These are phyloP conservation scores for Microtus ochrogaster DNA, from an alignment of 2,113 vertebrate genomes.

Conservation along the genomic window DNA sequence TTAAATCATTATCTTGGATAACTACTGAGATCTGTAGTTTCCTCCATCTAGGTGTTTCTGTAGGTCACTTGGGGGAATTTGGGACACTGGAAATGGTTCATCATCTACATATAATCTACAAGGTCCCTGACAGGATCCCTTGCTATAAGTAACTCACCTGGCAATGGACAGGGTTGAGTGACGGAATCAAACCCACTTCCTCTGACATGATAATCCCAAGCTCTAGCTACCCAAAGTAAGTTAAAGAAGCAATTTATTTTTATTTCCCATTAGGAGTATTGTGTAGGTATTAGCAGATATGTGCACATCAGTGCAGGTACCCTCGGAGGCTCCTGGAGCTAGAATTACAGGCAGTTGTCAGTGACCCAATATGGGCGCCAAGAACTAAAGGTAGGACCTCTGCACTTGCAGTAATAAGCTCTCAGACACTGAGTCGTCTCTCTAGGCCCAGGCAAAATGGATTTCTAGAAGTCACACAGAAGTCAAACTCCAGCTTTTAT, in stretches of 20 bases:
- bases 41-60: background rate
- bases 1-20: conserved; percentile 43
- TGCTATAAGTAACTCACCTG: background rate
- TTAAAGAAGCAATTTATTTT: background rate
- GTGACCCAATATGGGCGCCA: background rate
- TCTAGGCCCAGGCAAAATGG: background rate
- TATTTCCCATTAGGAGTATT: background rate
- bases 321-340: background rate
- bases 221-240: conserved; percentile 22
- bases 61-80: conserved; percentile 32
- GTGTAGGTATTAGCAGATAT: background rate
- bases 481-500: background rate
- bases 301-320: background rate
- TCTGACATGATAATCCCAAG: conserved; percentile 50
- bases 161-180: background rate
- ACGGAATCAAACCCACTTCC: conserved; percentile 20
- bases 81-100: conserved; percentile 51
- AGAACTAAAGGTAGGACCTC: background rate
- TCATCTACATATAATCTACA: conserved; percentile 7
- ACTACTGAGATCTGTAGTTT: conserved; percentile 47
- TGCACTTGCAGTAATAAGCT: background rate
- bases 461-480: conserved; percentile 13
- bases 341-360: background rate
- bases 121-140: background rate
- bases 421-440: background rate